phyloP scores from a whole-genome alignment of 2,888 invertebrate genomes.

The Idaea aversata region DNA sequence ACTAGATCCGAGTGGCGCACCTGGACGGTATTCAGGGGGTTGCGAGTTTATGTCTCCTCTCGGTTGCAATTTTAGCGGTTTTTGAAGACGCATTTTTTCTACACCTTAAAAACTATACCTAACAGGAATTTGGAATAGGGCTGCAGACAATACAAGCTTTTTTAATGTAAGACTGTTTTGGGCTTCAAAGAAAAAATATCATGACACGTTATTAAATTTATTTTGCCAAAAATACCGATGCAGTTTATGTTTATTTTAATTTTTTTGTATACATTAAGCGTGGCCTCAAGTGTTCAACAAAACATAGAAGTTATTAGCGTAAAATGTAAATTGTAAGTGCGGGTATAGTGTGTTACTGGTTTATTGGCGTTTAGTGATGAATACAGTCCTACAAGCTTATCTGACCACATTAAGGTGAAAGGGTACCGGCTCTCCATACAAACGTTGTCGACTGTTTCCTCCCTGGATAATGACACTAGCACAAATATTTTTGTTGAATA shows the following conservation, averaged over 20 bases:
- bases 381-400: background rate
- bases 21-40: too few species aligned
- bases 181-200: constrained; percentile 2
- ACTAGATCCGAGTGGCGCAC: too few species aligned
- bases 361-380: background rate
- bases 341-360: background rate
- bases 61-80: background rate
- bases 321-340: constrained; percentile 6
- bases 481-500: too few species aligned
- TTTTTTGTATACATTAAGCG: constrained; percentile 31
- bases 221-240: constrained; percentile 10
- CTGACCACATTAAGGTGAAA: too few species aligned
- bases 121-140: background rate
- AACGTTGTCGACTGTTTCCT: too few species aligned
- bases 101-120: background rate
- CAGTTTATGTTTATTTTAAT: constrained; percentile 6
- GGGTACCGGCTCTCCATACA: too few species aligned
- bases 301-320: constrained; percentile 9
- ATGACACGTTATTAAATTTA: constrained; percentile 1
- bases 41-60: too few species aligned
- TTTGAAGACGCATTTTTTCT: background rate
- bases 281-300: constrained; percentile 70
- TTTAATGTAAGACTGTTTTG: background rate
- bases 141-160: background rate
- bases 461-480: too few species aligned